Conservation (phyloP, 2,888 invertebrate species). For the Heteromurus nitidus region DNA sequence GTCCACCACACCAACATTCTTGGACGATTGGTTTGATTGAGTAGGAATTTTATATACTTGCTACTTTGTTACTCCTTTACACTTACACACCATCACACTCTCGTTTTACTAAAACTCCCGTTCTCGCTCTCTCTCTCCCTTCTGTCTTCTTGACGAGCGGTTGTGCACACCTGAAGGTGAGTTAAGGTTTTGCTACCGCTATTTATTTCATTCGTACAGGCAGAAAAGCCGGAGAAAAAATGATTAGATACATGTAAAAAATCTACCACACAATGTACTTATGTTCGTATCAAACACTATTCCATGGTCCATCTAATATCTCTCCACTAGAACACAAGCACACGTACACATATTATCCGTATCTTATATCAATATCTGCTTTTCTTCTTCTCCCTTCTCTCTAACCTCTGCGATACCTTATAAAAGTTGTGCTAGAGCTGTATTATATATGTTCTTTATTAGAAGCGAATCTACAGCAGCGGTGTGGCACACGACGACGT, state of each 20-base stretch:
- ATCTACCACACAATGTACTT: neutral
- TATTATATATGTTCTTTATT: no score
- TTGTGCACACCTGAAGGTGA: slow-evolving; percentile 60
- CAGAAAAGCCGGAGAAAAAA: slow-evolving; percentile 31
- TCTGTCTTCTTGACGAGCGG: slow-evolving; percentile 38
- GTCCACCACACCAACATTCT: no score
- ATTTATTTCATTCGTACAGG: slow-evolving; percentile 50
- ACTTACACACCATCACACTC: no score
- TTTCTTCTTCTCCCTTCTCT: no score
- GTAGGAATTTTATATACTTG: neutral
- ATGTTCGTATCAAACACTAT: neutral
- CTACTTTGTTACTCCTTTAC: neutral
- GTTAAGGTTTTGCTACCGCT: slow-evolving; percentile 51
- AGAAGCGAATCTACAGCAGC: no score
- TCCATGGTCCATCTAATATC: neutral
- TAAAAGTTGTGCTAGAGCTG: no score
- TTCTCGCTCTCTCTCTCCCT: neutral
- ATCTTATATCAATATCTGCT: neutral
- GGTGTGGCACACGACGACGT: no score
- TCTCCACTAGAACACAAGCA: neutral
- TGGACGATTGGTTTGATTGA: neutral
- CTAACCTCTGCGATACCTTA: no score
- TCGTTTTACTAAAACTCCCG: neutral
- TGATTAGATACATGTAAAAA: neutral
- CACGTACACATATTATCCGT: neutral